Conservation (phyloP, 2,113 vertebrate genomes). For the Ceyx margarethae region DNA sequence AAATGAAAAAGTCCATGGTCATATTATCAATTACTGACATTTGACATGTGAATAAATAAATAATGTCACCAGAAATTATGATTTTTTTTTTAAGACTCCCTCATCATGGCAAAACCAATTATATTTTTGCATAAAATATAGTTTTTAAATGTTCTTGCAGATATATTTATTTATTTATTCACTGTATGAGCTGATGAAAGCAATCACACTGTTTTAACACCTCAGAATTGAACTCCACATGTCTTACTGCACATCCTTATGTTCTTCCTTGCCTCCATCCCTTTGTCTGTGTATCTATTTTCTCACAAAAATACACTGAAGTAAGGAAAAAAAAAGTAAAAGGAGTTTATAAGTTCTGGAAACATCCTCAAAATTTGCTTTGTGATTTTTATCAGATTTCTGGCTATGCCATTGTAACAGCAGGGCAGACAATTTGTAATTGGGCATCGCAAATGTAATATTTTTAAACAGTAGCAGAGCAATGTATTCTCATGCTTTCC, state of each 20-base stretch:
- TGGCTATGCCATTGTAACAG: background rate
- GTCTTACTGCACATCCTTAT: background rate
- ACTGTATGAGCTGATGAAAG: background rate
- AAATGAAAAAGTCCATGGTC: background rate
- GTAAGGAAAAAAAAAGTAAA: background rate
- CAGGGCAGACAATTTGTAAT: background rate
- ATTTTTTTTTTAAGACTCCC: background rate
- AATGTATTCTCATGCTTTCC: background rate
- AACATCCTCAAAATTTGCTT: background rate
- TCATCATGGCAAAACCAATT: background rate
- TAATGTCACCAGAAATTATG: background rate
- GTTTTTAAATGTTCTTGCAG: background rate
- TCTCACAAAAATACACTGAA: background rate
- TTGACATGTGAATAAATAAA: background rate
- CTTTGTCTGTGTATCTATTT: background rate
- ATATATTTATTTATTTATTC: background rate
- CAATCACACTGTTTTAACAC: background rate
- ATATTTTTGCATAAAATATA: background rate
- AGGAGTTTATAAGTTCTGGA: background rate
- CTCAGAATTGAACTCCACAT: background rate
- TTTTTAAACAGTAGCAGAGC: background rate
- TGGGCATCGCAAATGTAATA: background rate
- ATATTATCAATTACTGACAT: background rate
- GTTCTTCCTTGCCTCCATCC: background rate
- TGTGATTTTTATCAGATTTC: background rate